These are phyloP conservation scores for Sphenodon punctatus DNA, from an alignment of 2,797 vertebrate species.

Conservation along the genomic window DNA sequence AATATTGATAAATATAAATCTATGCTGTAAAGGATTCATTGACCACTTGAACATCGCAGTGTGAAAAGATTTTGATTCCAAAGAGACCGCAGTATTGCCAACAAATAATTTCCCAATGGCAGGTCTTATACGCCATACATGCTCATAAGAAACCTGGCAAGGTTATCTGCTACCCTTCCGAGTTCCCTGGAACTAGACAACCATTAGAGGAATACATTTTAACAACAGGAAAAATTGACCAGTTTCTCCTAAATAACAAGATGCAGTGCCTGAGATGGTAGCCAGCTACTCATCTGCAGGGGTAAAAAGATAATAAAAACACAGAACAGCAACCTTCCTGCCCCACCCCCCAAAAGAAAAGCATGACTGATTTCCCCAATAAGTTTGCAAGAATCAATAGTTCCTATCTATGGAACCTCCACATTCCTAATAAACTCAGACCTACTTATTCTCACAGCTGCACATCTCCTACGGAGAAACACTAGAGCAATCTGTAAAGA, in stretches of 20 bases:
- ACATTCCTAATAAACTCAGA: conserved; percentile 21
- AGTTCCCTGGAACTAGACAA: too few relatives aligned
- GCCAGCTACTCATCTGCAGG: conserved; percentile 31
- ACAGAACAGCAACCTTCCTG: not conserved
- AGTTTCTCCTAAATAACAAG: conserved; percentile 61
- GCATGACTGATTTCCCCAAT: conserved; percentile 47
- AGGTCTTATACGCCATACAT: conserved; percentile 14
- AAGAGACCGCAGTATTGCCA: not conserved
- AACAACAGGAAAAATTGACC: conserved; percentile 39
- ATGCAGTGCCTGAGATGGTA: conserved; percentile 15
- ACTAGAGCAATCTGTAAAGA: not conserved
- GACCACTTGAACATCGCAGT: not conserved
- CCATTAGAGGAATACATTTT: conserved; percentile 8
- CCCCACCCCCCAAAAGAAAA: conserved; percentile 36
- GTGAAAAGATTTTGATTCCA: not conserved
- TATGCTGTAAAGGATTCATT: not conserved
- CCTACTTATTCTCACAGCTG: not conserved
- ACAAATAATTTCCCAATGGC: not conserved
- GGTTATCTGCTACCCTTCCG: too few relatives aligned
- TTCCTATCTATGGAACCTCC: not conserved
- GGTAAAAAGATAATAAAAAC: not conserved
- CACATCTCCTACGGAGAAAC: not conserved
- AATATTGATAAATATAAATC: not conserved
- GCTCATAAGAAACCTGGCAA: too few relatives aligned
- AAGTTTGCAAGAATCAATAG: conserved; percentile 48